phyloP scores from a whole-genome alignment of 2,797 vertebrate genomes.

The Protonibea diacanthus region DNA sequence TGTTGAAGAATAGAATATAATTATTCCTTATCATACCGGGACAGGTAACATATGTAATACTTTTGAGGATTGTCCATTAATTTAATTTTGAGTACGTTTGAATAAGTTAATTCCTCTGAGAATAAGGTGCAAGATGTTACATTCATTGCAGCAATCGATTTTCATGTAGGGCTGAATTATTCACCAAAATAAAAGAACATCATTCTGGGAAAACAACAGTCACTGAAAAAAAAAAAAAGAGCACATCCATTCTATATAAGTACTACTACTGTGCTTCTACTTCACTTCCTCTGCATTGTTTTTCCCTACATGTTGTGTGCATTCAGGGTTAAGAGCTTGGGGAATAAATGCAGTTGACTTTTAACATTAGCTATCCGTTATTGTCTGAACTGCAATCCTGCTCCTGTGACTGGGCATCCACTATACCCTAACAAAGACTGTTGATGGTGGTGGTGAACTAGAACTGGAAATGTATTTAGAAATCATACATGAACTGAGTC shows the following conservation, averaged over 20 bases:
- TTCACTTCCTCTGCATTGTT: background rate
- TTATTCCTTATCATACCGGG: conserved; percentile 6
- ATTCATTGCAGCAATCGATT: background rate
- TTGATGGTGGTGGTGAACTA: background rate
- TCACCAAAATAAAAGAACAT: background rate
- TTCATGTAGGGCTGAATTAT: background rate
- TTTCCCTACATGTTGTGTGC: background rate
- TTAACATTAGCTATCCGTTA: background rate
- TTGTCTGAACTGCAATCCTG: background rate
- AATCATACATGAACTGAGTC: background rate
- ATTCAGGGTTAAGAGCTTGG: background rate
- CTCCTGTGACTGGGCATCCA: background rate
- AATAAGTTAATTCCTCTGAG: background rate
- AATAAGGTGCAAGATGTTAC: background rate
- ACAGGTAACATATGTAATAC: background rate
- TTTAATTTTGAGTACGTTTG: background rate
- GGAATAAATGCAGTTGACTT: background rate
- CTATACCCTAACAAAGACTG: background rate
- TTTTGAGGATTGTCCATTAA: background rate
- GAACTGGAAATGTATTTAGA: background rate
- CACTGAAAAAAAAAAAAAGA: background rate
- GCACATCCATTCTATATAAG: background rate
- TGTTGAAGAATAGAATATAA: conserved; percentile 4
- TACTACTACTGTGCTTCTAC: background rate
- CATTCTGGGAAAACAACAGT: background rate